Evolutionary conservation across 2,113 vertebrate genomes (phyloP).

Genomic region (Eulemur rufifrons): DNA sequence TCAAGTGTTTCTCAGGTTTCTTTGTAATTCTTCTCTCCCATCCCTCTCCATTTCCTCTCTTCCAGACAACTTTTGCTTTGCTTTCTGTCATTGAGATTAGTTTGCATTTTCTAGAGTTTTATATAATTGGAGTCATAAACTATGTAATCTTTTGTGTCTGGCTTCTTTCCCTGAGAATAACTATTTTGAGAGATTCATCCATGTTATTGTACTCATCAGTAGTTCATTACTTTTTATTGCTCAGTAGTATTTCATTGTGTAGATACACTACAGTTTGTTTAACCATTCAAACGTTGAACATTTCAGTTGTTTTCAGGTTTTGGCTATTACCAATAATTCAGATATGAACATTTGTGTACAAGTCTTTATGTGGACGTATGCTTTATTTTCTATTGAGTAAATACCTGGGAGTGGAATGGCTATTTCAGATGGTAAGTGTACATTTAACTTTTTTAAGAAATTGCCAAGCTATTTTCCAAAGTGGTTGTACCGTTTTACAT

Average conservation of each 20-base stretch:
- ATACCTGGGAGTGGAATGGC: neutral
- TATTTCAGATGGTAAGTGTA: neutral
- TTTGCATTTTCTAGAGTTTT: neutral
- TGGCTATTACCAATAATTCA: neutral
- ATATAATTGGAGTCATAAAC: neutral
- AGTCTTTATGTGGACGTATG: neutral
- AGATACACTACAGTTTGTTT: neutral
- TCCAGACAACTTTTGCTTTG: neutral
- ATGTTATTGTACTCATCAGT: neutral
- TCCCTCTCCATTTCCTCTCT: neutral
- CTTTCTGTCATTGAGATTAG: neutral
- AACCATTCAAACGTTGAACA: neutral
- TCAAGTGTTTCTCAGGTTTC: neutral
- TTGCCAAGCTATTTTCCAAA: neutral
- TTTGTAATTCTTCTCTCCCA: neutral
- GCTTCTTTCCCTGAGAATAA: neutral
- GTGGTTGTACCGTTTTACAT: neutral
- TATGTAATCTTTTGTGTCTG: neutral
- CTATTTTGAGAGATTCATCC: neutral
- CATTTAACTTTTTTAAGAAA: conserved; percentile 26
- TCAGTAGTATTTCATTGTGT: neutral
- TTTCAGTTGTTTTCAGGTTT: neutral
- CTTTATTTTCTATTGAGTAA: neutral
- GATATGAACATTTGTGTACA: neutral
- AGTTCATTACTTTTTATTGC: neutral